These are phyloP conservation scores for Cherax destructor DNA, from an alignment of 1,140 invertebrate species.

Conservation along the genomic window DNA sequence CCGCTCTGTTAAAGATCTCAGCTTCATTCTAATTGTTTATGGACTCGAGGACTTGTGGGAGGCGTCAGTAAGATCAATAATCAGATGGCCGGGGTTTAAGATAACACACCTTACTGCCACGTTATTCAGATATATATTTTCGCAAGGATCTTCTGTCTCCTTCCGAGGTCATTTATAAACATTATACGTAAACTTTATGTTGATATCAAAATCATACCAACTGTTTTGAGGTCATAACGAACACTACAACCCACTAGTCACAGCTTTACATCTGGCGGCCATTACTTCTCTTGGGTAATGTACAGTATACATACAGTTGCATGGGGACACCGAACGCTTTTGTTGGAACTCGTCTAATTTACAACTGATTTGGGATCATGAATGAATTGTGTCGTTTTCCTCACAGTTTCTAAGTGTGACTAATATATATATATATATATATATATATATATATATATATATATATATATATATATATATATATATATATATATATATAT, in stretches of 20 bases:
- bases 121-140: neutral
- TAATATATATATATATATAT: slow-evolving; percentile 3
- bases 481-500: no score
- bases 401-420: slow-evolving; percentile 30
- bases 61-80: neutral
- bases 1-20: slow-evolving; percentile 27
- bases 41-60: neutral
- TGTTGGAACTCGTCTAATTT: slow-evolving; percentile 35
- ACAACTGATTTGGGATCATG: slow-evolving; percentile 52
- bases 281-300: slow-evolving; percentile 60
- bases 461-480: no score
- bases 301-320: slow-evolving; percentile 66
- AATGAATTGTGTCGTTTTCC: slow-evolving; percentile 48
- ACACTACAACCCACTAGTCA: slow-evolving; percentile 63
- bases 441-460: no score
- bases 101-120: neutral
- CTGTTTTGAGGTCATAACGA: slow-evolving; percentile 8
- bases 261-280: slow-evolving; percentile 54
- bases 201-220: slow-evolving; percentile 2
- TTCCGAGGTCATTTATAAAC: neutral
- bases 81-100: neutral
- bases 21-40: neutral
- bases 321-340: slow-evolving; percentile 56
- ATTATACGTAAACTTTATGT: neutral
- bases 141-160: neutral